Evolutionary conservation across 2,113 vertebrate species (phyloP).

Genomic region (Prochilodus magdalenae): DNA sequence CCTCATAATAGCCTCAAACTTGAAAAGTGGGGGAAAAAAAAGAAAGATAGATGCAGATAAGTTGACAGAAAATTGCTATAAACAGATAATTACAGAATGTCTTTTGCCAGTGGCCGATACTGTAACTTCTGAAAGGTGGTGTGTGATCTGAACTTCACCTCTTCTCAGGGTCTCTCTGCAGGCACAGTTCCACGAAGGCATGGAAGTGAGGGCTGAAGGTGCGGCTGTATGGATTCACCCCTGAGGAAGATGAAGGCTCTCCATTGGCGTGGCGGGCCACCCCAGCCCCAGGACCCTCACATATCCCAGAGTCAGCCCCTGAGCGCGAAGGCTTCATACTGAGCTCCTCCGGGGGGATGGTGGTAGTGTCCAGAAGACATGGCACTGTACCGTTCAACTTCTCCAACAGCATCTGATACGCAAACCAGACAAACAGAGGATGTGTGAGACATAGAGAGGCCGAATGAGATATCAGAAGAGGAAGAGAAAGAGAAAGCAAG

Average conservation of each 20-base stretch:
- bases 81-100: too few species aligned
- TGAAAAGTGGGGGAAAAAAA: too few species aligned
- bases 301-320: slow-evolving; percentile 83
- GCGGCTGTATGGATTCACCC: slow-evolving; percentile 90
- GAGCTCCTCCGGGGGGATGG: slow-evolving; percentile 93
- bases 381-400: slow-evolving; percentile 97
- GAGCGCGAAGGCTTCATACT: slow-evolving; percentile 88
- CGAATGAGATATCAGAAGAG: not conserved
- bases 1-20: too few species aligned
- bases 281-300: slow-evolving; percentile 78
- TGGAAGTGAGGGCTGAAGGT: slow-evolving; percentile 94
- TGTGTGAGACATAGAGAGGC: not conserved
- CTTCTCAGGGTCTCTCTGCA: slow-evolving; percentile 89
- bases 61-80: too few species aligned
- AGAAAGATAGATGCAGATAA: too few species aligned
- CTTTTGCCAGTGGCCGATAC: too few species aligned
- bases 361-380: slow-evolving; percentile 93
- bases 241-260: slow-evolving; percentile 75
- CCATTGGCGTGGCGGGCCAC: slow-evolving; percentile 84
- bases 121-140: too few species aligned
- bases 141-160: slow-evolving; percentile 74
- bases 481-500: too few species aligned
- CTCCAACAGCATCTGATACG: slow-evolving; percentile 91
- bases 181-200: slow-evolving; percentile 92
- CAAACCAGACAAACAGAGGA: not conserved